Percentiles rank a stretch among this genome's conserved stretches.
These are phyloP conservation scores for Macrosteles quadrilineatus DNA, from an alignment of 1,140 invertebrate species.

Conservation along the genomic window DNA sequence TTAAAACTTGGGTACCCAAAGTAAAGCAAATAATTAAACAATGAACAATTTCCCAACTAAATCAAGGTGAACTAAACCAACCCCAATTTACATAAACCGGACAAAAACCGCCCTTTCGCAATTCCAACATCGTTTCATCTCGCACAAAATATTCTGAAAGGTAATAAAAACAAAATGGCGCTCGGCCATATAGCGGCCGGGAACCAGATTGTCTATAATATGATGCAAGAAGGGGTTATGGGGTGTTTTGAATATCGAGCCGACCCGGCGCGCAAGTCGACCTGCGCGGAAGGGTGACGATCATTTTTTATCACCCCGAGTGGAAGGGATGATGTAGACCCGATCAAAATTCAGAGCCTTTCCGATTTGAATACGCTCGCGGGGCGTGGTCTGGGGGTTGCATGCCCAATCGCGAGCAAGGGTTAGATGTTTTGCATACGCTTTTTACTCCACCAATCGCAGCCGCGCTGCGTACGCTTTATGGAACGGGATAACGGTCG, in stretches of 20 bases:
- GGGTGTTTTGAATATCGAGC: conserved; percentile 30
- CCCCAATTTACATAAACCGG: too few species aligned
- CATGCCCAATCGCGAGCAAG: conserved; percentile 5
- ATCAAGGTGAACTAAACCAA: too few species aligned
- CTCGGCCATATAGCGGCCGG: not conserved
- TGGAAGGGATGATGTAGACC: conserved; percentile 18
- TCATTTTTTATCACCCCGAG: conserved; percentile 27
- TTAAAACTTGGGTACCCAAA: too few species aligned
- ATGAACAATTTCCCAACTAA: too few species aligned
- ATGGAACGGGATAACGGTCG: too few species aligned
- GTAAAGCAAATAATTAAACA: too few species aligned
- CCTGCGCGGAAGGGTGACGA: conserved; percentile 19
- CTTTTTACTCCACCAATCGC: not conserved
- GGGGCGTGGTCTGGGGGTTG: conserved; percentile 3
- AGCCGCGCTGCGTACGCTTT: not conserved
- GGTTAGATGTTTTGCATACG: conserved; percentile 5
- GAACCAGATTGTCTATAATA: conserved; percentile 14
- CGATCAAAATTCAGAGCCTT: conserved; percentile 29
- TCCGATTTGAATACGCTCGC: conserved; percentile 24
- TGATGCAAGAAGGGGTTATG: conserved; percentile 24
- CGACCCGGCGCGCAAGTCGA: not conserved
- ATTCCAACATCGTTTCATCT: too few species aligned
- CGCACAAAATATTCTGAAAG: not conserved
- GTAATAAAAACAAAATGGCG: conserved; percentile 25
- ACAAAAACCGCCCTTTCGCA: too few species aligned